These are phyloP conservation scores for Ganaspis brasiliensis DNA, from an alignment of 2,888 invertebrate genomes.

Conservation along the genomic window DNA sequence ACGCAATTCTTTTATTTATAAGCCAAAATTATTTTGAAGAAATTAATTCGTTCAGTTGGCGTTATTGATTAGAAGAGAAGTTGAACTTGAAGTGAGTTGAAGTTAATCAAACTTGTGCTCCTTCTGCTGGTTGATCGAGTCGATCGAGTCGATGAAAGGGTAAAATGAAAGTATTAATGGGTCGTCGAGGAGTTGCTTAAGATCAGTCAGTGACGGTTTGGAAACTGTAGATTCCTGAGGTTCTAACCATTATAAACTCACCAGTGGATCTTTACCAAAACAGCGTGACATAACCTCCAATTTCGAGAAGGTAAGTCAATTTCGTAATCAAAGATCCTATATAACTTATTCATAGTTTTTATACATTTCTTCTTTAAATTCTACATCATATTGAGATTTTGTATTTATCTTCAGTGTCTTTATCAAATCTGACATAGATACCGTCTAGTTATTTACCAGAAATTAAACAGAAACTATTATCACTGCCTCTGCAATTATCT, in stretches of 20 bases:
- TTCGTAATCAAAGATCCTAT: background rate
- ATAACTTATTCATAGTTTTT: background rate
- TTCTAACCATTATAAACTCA: conserved; percentile 27
- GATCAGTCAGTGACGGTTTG: conserved; percentile 11
- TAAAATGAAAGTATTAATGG: conserved; percentile 61
- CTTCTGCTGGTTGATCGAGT: background rate
- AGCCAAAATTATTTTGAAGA: too few relatives aligned
- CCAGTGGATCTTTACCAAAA: background rate
- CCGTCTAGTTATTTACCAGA: background rate
- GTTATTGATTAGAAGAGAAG: too few relatives aligned
- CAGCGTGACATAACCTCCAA: conserved; percentile 51
- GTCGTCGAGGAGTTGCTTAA: conserved; percentile 54
- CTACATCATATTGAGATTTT: conserved; percentile 8
- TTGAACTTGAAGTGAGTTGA: too few relatives aligned
- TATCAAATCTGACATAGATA: background rate
- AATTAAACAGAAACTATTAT: background rate
- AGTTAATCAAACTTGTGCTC: background rate
- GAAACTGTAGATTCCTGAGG: conserved; percentile 19
- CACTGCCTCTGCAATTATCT: conserved; percentile 1
- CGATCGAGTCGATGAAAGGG: conserved; percentile 49
- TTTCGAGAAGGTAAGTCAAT: conserved; percentile 41
- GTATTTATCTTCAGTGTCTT: background rate
- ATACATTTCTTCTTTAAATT: background rate
- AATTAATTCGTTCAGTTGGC: too few relatives aligned
- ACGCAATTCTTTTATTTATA: too few relatives aligned